Evolutionary conservation across 2,797 vertebrate species (phyloP).

Genomic region (Helostoma temminkii): DNA sequence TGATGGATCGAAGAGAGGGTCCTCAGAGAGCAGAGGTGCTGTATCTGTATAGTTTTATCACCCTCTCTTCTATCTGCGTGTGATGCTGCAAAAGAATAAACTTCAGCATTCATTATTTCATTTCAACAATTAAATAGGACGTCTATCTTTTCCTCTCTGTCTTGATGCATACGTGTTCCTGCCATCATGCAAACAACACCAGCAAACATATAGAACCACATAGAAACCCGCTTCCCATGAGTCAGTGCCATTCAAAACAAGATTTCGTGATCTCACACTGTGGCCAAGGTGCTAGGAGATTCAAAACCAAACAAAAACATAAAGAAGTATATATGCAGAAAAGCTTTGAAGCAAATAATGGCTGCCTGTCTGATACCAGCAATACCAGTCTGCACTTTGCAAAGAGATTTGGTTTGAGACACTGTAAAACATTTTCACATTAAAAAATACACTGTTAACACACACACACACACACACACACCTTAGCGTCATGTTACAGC

Average conservation of each 20-base stretch:
- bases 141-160: not conserved
- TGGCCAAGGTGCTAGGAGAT: no score
- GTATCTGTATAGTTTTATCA: slow-evolving; percentile 46
- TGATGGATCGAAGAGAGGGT: slow-evolving; percentile 36
- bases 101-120: slow-evolving; percentile 63
- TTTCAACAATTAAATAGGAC: slow-evolving; percentile 53
- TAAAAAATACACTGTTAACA: no score
- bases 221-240: not conserved
- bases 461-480: no score
- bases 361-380: no score
- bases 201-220: slow-evolving; percentile 5
- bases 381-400: no score
- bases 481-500: no score
- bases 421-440: no score
- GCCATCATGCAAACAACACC: slow-evolving; percentile 37
- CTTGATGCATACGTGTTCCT: slow-evolving; percentile 2
- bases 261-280: no score
- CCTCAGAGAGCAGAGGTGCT: slow-evolving; percentile 13
- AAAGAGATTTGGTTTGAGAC: no score
- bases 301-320: not conserved
- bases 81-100: slow-evolving; percentile 48
- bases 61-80: slow-evolving; percentile 37
- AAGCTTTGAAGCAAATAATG: no score
- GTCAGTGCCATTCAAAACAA: no score
- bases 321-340: no score